These are phyloP conservation scores for Solenopsis fugax DNA, from an alignment of 1,140 invertebrate genomes.

Conservation along the genomic window DNA sequence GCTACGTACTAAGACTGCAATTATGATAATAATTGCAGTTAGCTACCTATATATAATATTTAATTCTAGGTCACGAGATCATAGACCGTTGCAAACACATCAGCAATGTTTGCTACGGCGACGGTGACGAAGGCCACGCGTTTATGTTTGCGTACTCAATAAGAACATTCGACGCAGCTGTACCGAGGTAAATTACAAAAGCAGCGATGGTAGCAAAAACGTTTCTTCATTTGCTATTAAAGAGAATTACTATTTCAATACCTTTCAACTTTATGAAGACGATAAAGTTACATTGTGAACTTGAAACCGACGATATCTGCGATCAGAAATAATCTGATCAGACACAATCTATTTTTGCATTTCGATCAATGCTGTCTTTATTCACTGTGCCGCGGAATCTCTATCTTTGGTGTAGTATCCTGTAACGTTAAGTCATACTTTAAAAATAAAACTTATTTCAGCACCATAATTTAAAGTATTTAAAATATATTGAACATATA, in stretches of 20 bases:
- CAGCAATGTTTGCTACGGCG: slow-evolving; percentile 15
- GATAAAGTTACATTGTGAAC: not conserved
- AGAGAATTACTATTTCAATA: slow-evolving; percentile 20
- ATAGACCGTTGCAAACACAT: slow-evolving; percentile 20
- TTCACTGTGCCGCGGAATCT: not conserved
- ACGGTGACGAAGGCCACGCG: slow-evolving; percentile 36
- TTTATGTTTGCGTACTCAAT: slow-evolving; percentile 74
- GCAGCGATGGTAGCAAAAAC: not conserved
- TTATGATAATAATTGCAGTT: slow-evolving; percentile 29
- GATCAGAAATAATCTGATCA: slow-evolving; percentile 17
- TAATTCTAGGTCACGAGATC: slow-evolving; percentile 14
- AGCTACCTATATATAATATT: slow-evolving; percentile 6
- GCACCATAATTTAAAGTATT: not conserved
- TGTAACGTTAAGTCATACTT: not conserved
- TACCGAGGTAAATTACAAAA: slow-evolving; percentile 18
- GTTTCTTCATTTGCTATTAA: not conserved
- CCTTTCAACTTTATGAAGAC: not conserved
- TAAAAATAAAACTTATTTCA: not conserved
- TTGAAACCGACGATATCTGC: not conserved
- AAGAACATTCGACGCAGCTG: slow-evolving; percentile 10
- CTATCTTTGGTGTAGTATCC: not conserved
- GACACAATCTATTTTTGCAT: not conserved
- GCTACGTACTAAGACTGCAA: not conserved
- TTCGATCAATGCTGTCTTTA: not conserved
- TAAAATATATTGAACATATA: not conserved